Evolutionary conservation across 2,888 invertebrate genomes (phyloP).

Genomic region (Portevinia maculata): DNA sequence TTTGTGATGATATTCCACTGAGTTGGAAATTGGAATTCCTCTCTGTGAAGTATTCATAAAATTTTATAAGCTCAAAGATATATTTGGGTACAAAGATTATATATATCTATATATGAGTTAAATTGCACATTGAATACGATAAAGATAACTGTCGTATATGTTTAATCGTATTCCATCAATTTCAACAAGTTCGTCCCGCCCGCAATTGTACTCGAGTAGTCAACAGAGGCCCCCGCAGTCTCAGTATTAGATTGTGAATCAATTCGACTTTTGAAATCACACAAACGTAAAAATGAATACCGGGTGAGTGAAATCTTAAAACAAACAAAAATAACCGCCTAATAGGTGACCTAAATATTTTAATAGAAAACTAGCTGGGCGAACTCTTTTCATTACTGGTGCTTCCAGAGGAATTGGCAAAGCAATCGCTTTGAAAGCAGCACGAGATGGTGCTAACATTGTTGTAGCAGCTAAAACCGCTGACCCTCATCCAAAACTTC

Average conservation of each 20-base stretch:
- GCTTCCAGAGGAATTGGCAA: conserved; percentile 98
- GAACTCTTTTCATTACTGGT: conserved; percentile 97
- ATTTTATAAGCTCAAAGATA: too few species aligned
- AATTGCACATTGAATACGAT: not conserved
- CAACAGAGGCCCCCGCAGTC: not conserved
- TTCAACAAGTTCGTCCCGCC: conserved; percentile 22
- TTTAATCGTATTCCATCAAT: not conserved
- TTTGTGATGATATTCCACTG: too few species aligned
- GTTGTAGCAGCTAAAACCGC: conserved; percentile 94
- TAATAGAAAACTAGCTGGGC: conserved; percentile 87
- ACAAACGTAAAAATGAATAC: conserved; percentile 58
- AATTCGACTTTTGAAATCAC: conserved; percentile 19
- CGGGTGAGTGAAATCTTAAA: conserved; percentile 53
- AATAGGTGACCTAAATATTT: conserved; percentile 26
- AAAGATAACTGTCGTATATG: not conserved
- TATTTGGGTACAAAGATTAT: conserved; percentile 67
- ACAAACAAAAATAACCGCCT: not conserved
- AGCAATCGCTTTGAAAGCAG: conserved; percentile 95
- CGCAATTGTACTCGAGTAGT: not conserved
- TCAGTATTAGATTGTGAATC: conserved; percentile 12
- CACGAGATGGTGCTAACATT: conserved; percentile 93
- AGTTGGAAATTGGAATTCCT: too few species aligned
- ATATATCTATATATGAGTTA: conserved; percentile 7
- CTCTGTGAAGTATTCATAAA: too few species aligned
- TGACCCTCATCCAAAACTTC: conserved; percentile 86